Evolutionary conservation across 1,140 invertebrate species (phyloP).

Genomic region (Drosophila ananassae): DNA sequence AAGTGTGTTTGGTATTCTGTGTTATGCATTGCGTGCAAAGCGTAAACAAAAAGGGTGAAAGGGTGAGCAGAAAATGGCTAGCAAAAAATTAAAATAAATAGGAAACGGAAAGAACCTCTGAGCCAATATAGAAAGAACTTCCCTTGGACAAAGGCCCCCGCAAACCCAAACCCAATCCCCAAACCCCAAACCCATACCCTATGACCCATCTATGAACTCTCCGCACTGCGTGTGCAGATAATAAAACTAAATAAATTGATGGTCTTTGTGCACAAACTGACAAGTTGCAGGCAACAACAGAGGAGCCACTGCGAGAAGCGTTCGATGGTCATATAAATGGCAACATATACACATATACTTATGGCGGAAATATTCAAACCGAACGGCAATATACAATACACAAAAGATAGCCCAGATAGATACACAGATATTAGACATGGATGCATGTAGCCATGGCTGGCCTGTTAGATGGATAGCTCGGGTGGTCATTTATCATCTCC

Average conservation of each 20-base stretch:
- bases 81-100: conserved; percentile 18
- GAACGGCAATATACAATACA: conserved; percentile 42
- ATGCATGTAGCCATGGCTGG: conserved; percentile 34
- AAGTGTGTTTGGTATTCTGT: conserved; percentile 16
- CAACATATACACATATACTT: conserved; percentile 12
- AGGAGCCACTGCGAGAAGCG: conserved; percentile 28
- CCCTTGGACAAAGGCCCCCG: conserved; percentile 23
- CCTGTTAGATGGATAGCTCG: conserved; percentile 29
- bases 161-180: neutral
- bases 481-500: conserved; percentile 67
- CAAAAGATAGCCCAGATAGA: conserved; percentile 59
- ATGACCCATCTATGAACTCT: conserved; percentile 21
- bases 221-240: conserved; percentile 77
- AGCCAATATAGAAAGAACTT: conserved; percentile 48
- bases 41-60: conserved; percentile 66
- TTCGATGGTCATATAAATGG: conserved; percentile 48
- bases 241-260: conserved; percentile 82
- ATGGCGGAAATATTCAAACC: conserved; percentile 48
- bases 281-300: conserved; percentile 66
- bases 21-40: conserved; percentile 75
- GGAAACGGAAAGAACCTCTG: conserved; percentile 25
- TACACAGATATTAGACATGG: conserved; percentile 49
- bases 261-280: conserved; percentile 80
- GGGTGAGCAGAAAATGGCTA: conserved; percentile 21
- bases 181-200: no score